Evolutionary conservation across 2,113 vertebrate genomes (phyloP).

Genomic region (Potamarius usumacintae): DNA sequence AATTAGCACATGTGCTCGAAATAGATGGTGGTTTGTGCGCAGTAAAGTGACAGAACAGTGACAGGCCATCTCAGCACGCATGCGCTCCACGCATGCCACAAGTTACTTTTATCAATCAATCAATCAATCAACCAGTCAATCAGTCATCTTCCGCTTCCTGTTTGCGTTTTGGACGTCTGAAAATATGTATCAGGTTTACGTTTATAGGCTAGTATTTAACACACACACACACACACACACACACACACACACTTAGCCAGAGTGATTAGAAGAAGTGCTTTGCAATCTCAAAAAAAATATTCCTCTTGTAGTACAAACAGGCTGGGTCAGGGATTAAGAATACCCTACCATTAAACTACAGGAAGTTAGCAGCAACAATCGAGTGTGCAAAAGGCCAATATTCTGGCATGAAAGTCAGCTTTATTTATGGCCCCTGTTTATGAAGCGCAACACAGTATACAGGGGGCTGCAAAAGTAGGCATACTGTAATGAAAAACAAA

Average conservation of each 20-base stretch:
- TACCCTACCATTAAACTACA: neutral
- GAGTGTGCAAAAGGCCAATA: slow-evolving; percentile 41
- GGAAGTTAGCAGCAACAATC: neutral
- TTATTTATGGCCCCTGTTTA: neutral
- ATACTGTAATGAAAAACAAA: no score
- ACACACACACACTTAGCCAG: neutral
- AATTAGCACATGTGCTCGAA: slow-evolving; percentile 95
- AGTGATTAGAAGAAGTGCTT: neutral
- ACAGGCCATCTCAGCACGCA: slow-evolving; percentile 86
- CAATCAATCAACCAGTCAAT: neutral
- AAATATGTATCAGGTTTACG: neutral
- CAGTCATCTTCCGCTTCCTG: neutral
- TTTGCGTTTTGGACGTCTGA: neutral
- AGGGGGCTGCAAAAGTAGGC: no score
- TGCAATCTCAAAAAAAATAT: neutral
- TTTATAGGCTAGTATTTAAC: neutral
- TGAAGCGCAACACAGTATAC: neutral
- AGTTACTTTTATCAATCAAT: slow-evolving; percentile 75
- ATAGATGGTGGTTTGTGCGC: slow-evolving; percentile 94
- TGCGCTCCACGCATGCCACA: slow-evolving; percentile 78
- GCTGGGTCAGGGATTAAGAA: neutral
- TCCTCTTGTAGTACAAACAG: neutral
- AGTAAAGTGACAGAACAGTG: slow-evolving; percentile 92
- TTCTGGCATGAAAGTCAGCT: slow-evolving; percentile 2
- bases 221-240: no score